Conservation (phyloP, 2,113 vertebrate species). For the Falco punctatus region DNA sequence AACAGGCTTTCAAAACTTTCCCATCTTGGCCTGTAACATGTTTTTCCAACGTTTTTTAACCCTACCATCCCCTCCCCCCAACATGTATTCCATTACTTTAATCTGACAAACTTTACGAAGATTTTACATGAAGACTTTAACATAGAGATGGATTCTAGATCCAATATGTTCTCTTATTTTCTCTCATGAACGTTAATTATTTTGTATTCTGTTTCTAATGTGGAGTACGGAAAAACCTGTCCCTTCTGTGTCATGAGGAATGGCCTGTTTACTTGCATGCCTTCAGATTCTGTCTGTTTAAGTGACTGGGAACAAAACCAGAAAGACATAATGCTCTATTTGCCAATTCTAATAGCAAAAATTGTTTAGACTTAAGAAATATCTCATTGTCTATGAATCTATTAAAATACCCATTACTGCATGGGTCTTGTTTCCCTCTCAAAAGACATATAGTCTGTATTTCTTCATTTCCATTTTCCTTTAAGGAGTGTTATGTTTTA, state of each 20-base stretch:
- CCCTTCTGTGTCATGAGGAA: not conserved
- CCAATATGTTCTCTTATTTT: not conserved
- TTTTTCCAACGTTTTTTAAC: not conserved
- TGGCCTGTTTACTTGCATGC: not conserved
- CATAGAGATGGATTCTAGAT: not conserved
- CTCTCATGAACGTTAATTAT: not conserved
- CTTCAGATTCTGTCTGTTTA: not conserved
- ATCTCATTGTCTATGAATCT: not conserved
- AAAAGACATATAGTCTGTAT: not conserved
- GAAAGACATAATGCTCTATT: not conserved
- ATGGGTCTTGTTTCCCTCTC: not conserved
- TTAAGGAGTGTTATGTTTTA: not conserved
- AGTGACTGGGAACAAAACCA: not conserved
- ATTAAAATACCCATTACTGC: not conserved
- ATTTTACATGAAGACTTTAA: not conserved
- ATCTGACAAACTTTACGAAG: not conserved
- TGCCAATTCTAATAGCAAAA: not conserved
- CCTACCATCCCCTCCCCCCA: not conserved
- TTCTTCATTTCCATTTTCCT: not conserved
- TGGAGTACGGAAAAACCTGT: not conserved
- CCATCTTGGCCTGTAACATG: not conserved
- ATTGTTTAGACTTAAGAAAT: not conserved
- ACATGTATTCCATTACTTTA: not conserved
- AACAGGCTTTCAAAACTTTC: not conserved
- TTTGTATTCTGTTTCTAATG: not conserved